Conservation (phyloP, 2,113 vertebrate genomes). For the Halichoeres trimaculatus region DNA sequence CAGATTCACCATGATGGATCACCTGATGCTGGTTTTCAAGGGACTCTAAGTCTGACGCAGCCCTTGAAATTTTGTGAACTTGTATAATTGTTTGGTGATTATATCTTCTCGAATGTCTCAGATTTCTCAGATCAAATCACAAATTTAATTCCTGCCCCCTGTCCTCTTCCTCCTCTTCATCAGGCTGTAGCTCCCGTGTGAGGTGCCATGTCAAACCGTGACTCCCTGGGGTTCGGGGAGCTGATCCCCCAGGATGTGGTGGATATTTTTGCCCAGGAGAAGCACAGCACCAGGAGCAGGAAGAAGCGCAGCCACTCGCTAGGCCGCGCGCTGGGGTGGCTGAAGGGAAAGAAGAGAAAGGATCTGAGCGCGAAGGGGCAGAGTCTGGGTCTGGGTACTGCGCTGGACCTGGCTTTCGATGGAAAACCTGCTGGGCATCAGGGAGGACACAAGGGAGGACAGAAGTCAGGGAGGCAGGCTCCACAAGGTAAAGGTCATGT, state of each 20-base stretch:
- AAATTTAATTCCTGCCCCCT: background rate
- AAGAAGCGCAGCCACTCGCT: slow-evolving; percentile 80
- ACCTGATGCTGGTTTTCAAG: too few relatives aligned
- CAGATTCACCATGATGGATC: too few relatives aligned
- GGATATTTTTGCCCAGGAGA: slow-evolving; percentile 80
- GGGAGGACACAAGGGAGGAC: slow-evolving; percentile 63
- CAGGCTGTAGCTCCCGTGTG: slow-evolving; percentile 57
- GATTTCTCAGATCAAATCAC: too few relatives aligned
- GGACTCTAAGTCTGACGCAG: background rate
- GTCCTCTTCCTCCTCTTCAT: background rate
- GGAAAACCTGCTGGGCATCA: slow-evolving; percentile 39
- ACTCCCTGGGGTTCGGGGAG: slow-evolving; percentile 79
- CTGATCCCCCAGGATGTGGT: slow-evolving; percentile 86
- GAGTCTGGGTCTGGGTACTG: slow-evolving; percentile 68
- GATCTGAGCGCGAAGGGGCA: slow-evolving; percentile 47
- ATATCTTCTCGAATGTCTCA: too few relatives aligned
- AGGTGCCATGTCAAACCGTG: slow-evolving; percentile 81
- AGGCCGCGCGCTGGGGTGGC: slow-evolving; percentile 72
- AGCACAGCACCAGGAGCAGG: slow-evolving; percentile 75
- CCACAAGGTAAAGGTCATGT: slow-evolving; percentile 67
- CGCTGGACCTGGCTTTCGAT: slow-evolving; percentile 69
- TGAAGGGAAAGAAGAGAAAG: slow-evolving; percentile 78
- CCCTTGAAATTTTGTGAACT: background rate
- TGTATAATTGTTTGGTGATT: too few relatives aligned
- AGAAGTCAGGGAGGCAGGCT: slow-evolving; percentile 52